Conservation (phyloP, 2,888 invertebrate genomes). For the Heliothis peltigera region DNA sequence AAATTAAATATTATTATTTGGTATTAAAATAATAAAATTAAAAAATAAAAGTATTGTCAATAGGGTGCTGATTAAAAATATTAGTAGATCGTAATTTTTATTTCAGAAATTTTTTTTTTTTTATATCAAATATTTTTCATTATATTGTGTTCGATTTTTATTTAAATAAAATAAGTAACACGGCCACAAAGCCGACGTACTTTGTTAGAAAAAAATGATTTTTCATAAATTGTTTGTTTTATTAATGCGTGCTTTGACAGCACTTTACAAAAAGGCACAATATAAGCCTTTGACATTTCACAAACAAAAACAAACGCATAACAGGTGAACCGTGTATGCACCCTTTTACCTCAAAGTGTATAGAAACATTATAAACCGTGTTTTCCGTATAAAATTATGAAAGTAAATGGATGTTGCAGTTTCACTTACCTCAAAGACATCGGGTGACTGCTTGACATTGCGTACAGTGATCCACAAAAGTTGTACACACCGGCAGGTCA, state of each 20-base stretch:
- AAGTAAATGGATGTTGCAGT: constrained; percentile 42
- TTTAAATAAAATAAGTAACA: not conserved
- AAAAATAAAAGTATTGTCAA: no score
- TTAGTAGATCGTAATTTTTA: no score
- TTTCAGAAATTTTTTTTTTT: no score
- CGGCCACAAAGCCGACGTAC: not conserved
- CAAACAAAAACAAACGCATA: constrained; percentile 12
- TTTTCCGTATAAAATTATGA: constrained; percentile 44
- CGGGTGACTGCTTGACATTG: constrained; percentile 31
- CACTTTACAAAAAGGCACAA: not conserved
- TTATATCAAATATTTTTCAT: no score
- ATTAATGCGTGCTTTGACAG: constrained; percentile 1
- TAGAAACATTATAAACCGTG: constrained; percentile 33
- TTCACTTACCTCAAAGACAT: constrained; percentile 37
- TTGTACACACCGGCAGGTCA: constrained; percentile 1
- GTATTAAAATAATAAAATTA: no score
- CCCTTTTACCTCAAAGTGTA: constrained; percentile 38
- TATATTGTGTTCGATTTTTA: no score
- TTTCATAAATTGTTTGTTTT: not conserved
- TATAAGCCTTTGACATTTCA: constrained; percentile 3
- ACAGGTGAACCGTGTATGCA: constrained; percentile 7
- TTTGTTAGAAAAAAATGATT: not conserved
- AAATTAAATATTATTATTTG: no score
- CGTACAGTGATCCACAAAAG: constrained; percentile 26
- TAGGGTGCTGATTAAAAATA: no score